Evolutionary conservation across 1,140 invertebrate genomes (phyloP), one percentile per base, ranked within the genome.

Genomic region (Macrosteles quadrilineatus): DNA sequence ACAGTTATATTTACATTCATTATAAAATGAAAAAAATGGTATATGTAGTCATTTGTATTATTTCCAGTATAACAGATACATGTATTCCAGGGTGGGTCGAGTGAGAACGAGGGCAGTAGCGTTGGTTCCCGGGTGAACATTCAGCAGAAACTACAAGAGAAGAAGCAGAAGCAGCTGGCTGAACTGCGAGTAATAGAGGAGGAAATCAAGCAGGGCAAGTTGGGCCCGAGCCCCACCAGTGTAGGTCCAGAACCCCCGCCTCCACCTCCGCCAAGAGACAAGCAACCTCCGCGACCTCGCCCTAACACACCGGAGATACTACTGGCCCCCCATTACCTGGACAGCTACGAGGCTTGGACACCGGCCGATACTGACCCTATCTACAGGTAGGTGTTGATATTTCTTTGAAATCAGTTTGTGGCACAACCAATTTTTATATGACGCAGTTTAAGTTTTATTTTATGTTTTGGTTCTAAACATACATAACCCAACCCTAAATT

Each of bases 91-190:
- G 85, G 85, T 3, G 85, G 85, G 0, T 88, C 84, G 53, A 91
- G 84, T 75, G 90, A 92, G 76, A 88, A 88, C 71, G 91, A 93
- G 77, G 86, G 87, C 1, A 87, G 86, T 27, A 88, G 88, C 73
- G 87, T 90, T 1, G 88, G 90, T 0, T 92, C 90, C 1, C 83
- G 89, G 17, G 89, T 94, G 1, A 92, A 94, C 73, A 95, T 95
- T 71, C 89, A 93, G 73, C 91, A 93, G 74, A 95, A 95, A 77
- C 79, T 95, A 0, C 89, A 93, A 76, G 92, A 94, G 77, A 95
- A 95, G 78, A 94, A 94, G 72, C 91, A 93, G 75, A 93, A 95
- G 73, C 93, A 95, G 73, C 80, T 95, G 1, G 90, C 92, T 0
- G 92, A 95, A 78, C 77, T 95, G 12, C 83, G 89, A 68, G 84